Conservation (phyloP, 2,888 invertebrate species). For the Coenonympha glycerion region DNA sequence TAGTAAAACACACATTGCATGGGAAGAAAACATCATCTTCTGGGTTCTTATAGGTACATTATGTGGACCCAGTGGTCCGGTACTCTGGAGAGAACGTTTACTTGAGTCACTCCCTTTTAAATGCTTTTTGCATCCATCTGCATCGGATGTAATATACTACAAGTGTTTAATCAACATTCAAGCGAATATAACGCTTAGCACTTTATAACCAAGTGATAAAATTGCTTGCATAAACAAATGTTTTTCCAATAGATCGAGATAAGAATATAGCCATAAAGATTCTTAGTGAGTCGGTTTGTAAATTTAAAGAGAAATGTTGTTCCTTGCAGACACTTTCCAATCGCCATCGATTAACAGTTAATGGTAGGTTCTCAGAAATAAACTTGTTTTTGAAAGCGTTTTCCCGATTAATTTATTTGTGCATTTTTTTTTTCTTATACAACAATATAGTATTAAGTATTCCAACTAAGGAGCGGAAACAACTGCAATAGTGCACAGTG, state of each 20-base stretch:
- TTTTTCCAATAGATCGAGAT: constrained; percentile 18
- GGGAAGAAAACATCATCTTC: not conserved
- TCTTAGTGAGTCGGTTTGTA: constrained; percentile 17
- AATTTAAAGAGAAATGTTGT: constrained; percentile 18
- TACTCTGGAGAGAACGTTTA: not conserved
- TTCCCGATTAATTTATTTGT: not conserved
- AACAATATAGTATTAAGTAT: no score
- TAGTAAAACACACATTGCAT: no score
- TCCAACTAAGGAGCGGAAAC: no score
- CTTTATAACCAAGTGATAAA: not conserved
- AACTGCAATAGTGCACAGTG: no score
- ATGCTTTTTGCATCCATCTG: constrained; percentile 21
- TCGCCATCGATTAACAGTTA: constrained; percentile 16
- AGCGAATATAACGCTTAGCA: constrained; percentile 1
- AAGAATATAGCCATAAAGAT: constrained; percentile 24
- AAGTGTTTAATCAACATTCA: not conserved
- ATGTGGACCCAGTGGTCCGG: not conserved
- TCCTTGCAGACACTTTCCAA: constrained; percentile 20
- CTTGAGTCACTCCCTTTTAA: not conserved
- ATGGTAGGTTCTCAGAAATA: not conserved
- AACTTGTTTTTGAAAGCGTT: not conserved
- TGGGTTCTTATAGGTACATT: not conserved
- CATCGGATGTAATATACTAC: constrained; percentile 10
- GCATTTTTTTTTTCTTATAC: no score
- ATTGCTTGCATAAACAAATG: constrained; percentile 7